These are phyloP conservation scores for Cathartes aura DNA, from an alignment of 2,113 vertebrate genomes.

Conservation along the genomic window DNA sequence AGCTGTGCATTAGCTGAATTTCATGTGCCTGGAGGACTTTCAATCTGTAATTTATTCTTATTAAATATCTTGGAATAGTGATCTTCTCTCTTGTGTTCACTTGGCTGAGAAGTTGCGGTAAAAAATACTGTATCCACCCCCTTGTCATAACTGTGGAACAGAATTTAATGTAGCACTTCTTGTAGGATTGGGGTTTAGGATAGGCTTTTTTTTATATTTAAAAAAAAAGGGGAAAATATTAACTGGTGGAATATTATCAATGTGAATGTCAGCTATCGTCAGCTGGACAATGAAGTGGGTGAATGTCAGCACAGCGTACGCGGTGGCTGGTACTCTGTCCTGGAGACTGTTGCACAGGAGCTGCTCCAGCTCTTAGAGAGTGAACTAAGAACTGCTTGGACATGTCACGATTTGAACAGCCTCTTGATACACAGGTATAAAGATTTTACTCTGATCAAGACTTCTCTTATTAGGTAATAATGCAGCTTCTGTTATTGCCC, in stretches of 20 bases:
- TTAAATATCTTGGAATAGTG: constrained; percentile 33
- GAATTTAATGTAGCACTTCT: not conserved
- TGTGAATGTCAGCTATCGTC: not conserved
- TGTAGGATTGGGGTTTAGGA: not conserved
- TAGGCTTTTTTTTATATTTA: not conserved
- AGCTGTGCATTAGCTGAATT: not conserved
- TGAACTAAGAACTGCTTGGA: not conserved
- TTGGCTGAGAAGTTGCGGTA: not conserved
- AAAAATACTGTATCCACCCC: not conserved
- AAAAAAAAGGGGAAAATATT: not conserved
- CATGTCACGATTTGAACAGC: not conserved
- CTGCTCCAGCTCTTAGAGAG: not conserved
- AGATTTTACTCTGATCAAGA: not conserved
- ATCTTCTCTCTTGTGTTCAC: not conserved
- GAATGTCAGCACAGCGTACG: not conserved
- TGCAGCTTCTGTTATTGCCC: not conserved
- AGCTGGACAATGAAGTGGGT: not conserved
- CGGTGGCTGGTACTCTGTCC: not conserved
- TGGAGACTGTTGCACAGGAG: not conserved
- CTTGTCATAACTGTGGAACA: not conserved
- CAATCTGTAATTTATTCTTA: constrained; percentile 11
- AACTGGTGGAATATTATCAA: not conserved
- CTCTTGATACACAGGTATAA: not conserved
- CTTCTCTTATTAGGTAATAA: not conserved
- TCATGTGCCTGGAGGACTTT: not conserved